A percentile compares a stretch with the other conserved stretches of the same genome.
Conservation (phyloP, 2,113 vertebrate species). For the Microcebus murinus region DNA sequence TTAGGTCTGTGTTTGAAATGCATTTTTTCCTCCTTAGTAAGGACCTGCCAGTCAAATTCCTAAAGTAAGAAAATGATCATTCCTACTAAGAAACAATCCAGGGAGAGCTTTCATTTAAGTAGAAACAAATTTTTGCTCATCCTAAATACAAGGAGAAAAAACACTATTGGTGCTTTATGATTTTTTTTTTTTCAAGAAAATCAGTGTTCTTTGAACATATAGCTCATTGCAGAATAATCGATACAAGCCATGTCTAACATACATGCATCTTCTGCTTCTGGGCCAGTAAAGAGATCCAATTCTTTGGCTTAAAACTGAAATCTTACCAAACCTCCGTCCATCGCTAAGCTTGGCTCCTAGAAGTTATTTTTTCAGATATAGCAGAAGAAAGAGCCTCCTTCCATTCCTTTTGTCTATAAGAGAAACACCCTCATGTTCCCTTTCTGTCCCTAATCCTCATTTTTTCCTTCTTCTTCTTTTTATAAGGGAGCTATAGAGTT, state of each 20-base stretch:
- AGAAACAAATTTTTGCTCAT: constrained; percentile 37
- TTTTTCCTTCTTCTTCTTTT: not conserved
- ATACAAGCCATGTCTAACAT: not conserved
- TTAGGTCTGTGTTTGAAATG: constrained; percentile 81
- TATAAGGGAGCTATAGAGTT: not conserved
- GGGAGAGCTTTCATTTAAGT: constrained; percentile 42
- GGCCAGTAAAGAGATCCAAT: not conserved
- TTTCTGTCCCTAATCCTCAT: not conserved
- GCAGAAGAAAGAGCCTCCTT: not conserved
- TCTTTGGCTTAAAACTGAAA: not conserved
- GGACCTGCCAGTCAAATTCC: constrained; percentile 80
- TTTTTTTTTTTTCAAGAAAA: not conserved
- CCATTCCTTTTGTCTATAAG: not conserved
- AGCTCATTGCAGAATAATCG: not conserved
- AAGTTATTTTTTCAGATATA: not conserved
- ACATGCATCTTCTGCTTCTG: not conserved
- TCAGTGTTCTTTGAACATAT: not conserved
- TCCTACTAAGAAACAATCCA: constrained; percentile 52
- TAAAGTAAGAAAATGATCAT: constrained; percentile 59
- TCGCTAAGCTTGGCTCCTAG: not conserved
- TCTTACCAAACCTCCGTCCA: not conserved
- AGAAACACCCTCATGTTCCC: not conserved
- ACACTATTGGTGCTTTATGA: not conserved
- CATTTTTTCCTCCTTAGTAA: constrained; percentile 74
- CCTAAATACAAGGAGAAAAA: not conserved